phyloP scores from a whole-genome alignment of 2,113 vertebrate genomes.

The Halichoerus grypus region DNA sequence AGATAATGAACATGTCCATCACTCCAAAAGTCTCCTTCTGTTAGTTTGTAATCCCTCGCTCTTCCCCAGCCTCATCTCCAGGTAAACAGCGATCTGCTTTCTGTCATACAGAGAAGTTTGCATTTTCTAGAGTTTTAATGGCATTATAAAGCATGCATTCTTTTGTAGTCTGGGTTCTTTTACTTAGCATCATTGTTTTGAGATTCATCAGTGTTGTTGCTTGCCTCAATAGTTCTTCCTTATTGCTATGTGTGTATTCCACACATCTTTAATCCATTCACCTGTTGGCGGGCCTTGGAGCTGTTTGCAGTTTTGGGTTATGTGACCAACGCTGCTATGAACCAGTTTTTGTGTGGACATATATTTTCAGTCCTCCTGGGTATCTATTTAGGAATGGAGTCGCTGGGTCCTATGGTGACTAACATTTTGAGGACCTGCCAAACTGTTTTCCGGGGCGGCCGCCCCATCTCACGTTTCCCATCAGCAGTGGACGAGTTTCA shows the following conservation, averaged over 20 bases:
- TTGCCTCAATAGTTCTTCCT: neutral
- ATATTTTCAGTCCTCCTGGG: neutral
- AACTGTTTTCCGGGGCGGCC: neutral
- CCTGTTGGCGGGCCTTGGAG: neutral
- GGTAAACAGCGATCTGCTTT: neutral
- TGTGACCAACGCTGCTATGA: neutral
- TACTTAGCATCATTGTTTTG: neutral
- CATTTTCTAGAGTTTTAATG: neutral
- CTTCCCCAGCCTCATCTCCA: neutral
- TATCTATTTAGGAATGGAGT: neutral
- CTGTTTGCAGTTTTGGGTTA: neutral
- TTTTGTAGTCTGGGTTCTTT: neutral
- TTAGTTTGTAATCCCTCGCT: neutral
- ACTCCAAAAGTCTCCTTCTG: neutral
- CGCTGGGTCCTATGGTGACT: neutral
- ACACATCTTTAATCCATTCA: neutral
- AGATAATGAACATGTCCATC: neutral
- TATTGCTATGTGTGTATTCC: neutral
- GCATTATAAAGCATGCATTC: neutral
- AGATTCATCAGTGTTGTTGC: neutral
- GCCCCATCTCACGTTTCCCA: neutral
- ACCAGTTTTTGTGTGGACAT: neutral
- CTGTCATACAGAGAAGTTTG: neutral
- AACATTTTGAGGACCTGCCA: neutral
- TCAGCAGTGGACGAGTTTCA: neutral